Evolutionary conservation across 2,797 vertebrate species (phyloP).

Genomic region (Gallinago solitaria): DNA sequence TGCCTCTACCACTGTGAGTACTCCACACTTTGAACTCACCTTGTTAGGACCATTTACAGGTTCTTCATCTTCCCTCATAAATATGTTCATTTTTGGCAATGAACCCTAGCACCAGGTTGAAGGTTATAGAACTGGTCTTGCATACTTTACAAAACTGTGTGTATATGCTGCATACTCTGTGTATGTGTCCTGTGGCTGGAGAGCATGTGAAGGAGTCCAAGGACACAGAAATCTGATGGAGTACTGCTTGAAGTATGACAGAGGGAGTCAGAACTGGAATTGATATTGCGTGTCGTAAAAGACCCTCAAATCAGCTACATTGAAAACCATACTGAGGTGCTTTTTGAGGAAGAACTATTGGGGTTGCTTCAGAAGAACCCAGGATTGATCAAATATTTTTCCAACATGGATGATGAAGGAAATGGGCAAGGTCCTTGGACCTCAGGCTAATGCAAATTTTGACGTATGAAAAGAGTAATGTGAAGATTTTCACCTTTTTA

Average conservation of each 20-base stretch:
- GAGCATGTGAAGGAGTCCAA: not conserved
- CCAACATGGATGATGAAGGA: not conserved
- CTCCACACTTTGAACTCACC: not conserved
- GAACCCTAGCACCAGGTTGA: not conserved
- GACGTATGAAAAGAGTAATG: not conserved
- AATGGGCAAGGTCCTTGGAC: not conserved
- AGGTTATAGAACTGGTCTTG: not conserved
- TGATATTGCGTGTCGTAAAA: fast-evolving
- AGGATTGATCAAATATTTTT: not conserved
- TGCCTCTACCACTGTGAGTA: not conserved
- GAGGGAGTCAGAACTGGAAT: not conserved
- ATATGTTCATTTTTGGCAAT: not conserved
- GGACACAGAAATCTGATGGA: not conserved
- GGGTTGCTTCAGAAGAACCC: not conserved
- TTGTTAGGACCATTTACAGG: not conserved
- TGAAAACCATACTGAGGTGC: not conserved
- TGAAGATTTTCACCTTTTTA: not conserved
- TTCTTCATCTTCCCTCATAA: not conserved
- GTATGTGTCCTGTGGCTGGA: not conserved
- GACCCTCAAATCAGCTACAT: not conserved
- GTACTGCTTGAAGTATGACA: not conserved
- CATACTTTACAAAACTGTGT: not conserved
- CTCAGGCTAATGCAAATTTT: not conserved
- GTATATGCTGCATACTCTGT: fast-evolving
- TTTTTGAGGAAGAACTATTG: not conserved